Conservation (phyloP, 2,113 vertebrate genomes). For the Atractosteus spatula region DNA sequence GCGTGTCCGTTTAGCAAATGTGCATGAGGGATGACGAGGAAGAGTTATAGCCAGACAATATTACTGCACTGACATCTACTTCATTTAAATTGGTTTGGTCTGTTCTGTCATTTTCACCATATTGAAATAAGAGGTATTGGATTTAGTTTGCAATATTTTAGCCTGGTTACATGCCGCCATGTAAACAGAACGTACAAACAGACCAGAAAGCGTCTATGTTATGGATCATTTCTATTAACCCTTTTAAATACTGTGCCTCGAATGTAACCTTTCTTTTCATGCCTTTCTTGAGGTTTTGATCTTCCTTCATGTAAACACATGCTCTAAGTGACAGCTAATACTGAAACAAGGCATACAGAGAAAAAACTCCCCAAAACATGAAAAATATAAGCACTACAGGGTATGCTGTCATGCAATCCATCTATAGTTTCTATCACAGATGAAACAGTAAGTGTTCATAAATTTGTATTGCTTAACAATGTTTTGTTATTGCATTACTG, state of each 20-base stretch:
- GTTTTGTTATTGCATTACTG: conserved; percentile 45
- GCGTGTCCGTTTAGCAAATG: conserved; percentile 34
- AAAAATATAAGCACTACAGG: no score
- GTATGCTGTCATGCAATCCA: no score
- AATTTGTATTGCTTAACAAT: conserved; percentile 31
- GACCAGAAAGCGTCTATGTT: neutral
- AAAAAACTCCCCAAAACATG: no score
- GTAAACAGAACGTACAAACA: neutral
- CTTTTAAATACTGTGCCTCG: neutral
- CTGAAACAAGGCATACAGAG: no score
- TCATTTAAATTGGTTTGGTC: conserved; percentile 53
- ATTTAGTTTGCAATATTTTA: conserved; percentile 69
- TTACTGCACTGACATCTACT: conserved; percentile 62
- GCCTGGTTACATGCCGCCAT: conserved; percentile 43
- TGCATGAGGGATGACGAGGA: conserved; percentile 57
- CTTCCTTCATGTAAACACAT: no score
- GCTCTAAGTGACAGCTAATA: no score
- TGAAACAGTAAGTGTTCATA: conserved; percentile 51
- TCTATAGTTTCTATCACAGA: conserved; percentile 14
- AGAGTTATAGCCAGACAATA: conserved; percentile 69
- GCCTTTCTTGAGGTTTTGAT: neutral
- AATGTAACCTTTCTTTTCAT: conserved; percentile 16
- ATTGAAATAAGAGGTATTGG: conserved; percentile 53
- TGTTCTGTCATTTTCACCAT: conserved; percentile 45
- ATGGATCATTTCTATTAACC: conserved; percentile 10